Conservation (phyloP, 2,797 vertebrate species). For the Chaetophractus vellerosus region DNA sequence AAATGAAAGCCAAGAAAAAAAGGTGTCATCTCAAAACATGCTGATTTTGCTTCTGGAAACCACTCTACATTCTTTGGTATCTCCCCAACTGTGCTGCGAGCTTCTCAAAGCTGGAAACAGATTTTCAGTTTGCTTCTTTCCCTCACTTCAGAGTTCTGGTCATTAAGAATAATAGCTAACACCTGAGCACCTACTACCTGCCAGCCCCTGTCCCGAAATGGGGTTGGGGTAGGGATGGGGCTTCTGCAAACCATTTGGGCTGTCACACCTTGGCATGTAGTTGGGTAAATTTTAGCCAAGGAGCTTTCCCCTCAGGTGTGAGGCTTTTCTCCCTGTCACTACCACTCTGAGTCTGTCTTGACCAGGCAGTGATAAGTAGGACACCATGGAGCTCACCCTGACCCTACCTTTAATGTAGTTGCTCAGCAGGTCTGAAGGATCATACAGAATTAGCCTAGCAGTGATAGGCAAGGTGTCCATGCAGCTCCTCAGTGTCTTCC, state of each 20-base stretch:
- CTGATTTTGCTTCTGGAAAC: neutral
- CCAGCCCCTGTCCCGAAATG: neutral
- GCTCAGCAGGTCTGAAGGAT: neutral
- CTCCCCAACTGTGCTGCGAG: neutral
- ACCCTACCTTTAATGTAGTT: neutral
- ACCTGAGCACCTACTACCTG: neutral
- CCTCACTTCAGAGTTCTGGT: constrained; percentile 29
- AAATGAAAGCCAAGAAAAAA: constrained; percentile 7
- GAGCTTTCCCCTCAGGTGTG: neutral
- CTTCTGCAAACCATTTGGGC: constrained; percentile 1
- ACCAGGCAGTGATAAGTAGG: neutral
- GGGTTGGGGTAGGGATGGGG: too few species aligned
- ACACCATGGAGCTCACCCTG: neutral
- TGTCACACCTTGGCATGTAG: neutral
- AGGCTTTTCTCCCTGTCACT: neutral
- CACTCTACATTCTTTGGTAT: neutral
- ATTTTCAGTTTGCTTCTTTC: constrained; percentile 45
- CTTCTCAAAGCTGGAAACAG: constrained; percentile 40
- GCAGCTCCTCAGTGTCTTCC: neutral
- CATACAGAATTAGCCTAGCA: neutral
- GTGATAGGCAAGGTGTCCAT: neutral
- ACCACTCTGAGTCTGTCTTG: neutral
- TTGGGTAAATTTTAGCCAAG: neutral
- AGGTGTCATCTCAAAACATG: neutral
- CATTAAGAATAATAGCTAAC: constrained; percentile 1